Conservation (phyloP, 2,888 invertebrate species). For the Lasioglossum morio region DNA sequence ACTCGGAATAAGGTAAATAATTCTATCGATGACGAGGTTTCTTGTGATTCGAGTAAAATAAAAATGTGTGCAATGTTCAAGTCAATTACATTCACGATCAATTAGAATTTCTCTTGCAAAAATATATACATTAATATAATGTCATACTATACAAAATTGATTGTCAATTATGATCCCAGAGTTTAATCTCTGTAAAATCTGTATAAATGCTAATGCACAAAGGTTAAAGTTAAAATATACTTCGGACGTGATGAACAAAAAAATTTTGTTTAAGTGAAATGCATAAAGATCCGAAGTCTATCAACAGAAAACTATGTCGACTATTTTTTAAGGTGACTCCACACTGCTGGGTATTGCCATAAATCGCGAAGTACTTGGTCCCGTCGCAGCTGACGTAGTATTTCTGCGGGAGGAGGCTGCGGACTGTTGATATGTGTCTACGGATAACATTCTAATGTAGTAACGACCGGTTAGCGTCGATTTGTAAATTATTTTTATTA, state of each 20-base stretch:
- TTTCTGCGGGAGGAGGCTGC: slow-evolving; percentile 19
- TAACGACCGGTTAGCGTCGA: slow-evolving; percentile 46
- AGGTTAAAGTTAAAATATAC: not conserved
- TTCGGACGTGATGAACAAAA: not conserved
- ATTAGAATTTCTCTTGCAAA: not conserved
- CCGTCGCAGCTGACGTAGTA: slow-evolving; percentile 12
- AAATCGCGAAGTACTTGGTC: not conserved
- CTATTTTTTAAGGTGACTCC: not conserved
- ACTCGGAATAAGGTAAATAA: too few species aligned
- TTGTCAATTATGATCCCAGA: not conserved
- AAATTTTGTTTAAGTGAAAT: not conserved
- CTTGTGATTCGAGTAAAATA: not conserved
- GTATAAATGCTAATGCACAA: not conserved
- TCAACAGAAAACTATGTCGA: not conserved
- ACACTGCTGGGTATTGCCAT: not conserved
- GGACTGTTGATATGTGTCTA: slow-evolving; percentile 42
- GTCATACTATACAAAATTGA: not conserved
- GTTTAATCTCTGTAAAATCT: too few species aligned
- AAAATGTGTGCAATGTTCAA: not conserved
- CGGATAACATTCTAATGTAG: slow-evolving; percentile 58
- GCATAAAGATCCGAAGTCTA: not conserved
- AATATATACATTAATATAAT: not conserved
- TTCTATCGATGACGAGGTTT: not conserved
- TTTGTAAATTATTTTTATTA: slow-evolving; percentile 65
- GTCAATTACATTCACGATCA: not conserved